phyloP scores from a whole-genome alignment of 2,797 vertebrate genomes.

The Helarctos malayanus region DNA sequence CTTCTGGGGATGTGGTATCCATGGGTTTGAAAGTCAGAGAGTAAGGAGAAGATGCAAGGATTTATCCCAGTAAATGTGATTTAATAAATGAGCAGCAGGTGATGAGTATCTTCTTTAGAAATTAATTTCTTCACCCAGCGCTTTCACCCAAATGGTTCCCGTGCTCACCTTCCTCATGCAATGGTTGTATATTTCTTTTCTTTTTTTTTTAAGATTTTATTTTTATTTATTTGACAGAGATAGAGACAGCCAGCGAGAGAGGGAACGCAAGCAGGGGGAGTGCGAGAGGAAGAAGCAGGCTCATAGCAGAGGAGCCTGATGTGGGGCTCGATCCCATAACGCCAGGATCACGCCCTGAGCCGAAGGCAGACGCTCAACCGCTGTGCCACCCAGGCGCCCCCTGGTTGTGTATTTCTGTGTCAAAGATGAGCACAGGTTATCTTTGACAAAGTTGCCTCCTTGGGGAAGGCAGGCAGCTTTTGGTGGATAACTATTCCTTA shows the following conservation, averaged over 20 bases:
- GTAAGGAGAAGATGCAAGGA: neutral
- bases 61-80: conserved; percentile 22
- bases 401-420: neutral
- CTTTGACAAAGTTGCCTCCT: conserved; percentile 12
- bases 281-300: too few species aligned
- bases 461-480: conserved; percentile 25
- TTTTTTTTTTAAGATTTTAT: too few species aligned
- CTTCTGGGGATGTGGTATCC: conserved; percentile 10
- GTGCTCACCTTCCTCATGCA: neutral
- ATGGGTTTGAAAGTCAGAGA: conserved; percentile 33
- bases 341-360: too few species aligned
- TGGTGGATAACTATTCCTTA: neutral
- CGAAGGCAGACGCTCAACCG: too few species aligned
- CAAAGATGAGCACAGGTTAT: conserved; percentile 15
- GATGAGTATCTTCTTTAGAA: conserved; percentile 29
- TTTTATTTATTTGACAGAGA: too few species aligned
- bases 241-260: too few species aligned
- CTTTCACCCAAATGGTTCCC: neutral
- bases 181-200: neutral
- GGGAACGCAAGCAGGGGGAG: too few species aligned
- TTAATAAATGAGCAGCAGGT: conserved; percentile 43
- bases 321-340: too few species aligned
- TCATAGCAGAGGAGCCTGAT: too few species aligned
- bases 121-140: neutral
- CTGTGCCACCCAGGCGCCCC: too few species aligned